Base-by-base conservation (phyloP, 2,888 invertebrate genomes). In the Chrysina gloriosa region DNA sequence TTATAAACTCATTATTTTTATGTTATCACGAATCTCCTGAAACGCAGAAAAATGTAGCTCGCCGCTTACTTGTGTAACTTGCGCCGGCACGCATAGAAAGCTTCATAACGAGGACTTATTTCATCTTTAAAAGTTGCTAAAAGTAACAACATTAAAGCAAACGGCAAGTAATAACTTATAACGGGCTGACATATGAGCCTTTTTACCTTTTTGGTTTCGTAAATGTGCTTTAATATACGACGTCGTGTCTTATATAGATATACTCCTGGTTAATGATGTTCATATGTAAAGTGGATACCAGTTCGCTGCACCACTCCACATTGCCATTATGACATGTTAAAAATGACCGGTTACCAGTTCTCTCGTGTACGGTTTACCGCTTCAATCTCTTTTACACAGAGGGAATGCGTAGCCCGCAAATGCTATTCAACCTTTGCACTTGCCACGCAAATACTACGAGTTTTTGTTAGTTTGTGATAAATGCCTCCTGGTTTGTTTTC, bases 331-430 rank as follows among this genome's bases (percentile, higher is more conserved):
- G 47, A 65, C 65, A 45, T 54, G 65, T 65, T 65, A 56, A 65
- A 65, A 65, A 65, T 56, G 56, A 42, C 65, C 42, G 65, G 65
- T 45, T 65, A 65, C 65, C 65, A 65, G 65, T 65, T 65, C 54
- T 65, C 65, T 58, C 9, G 54, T 45, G 52, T 36, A 52, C 52
- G 42, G 31, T 65, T 54, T 56, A 56, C 56, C 31, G 56, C 54
- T 23, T 11, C 27, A 31, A 25, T 58, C 58, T 56, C 36, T 39
- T 56, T 39, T 58, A 56, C 39, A 23, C 56, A 2, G 5, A 5
- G 9, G 39, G 39, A 39, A 58, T 58, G 58, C 39, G 58, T 58
- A 39, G 5, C 6, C 39, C 11, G 14, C 29, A 29, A 50, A 50
- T 50, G 29, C 50, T 50, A 29, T 50, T 50, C 50, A 50, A 50